Conservation (phyloP, 2,113 vertebrate species). For the Clarias gariepinus region DNA sequence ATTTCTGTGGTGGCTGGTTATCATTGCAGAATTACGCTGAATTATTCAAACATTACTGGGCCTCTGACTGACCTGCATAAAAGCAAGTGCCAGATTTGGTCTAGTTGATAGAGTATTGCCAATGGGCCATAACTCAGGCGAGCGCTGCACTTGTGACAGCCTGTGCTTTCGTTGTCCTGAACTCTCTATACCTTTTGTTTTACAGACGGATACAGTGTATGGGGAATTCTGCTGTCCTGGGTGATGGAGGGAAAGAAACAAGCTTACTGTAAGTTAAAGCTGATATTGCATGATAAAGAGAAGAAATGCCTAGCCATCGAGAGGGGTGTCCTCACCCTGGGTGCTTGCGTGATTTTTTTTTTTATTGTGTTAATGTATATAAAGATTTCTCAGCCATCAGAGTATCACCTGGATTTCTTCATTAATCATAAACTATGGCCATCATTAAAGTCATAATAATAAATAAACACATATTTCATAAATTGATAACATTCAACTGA, state of each 20-base stretch:
- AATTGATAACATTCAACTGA: not conserved
- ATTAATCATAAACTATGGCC: not conserved
- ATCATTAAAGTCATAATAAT: not conserved
- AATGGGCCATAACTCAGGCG: not conserved
- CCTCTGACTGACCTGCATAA: not conserved
- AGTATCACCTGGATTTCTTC: not conserved
- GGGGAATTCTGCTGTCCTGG: not conserved
- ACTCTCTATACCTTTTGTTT: not conserved
- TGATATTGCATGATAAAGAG: not conserved
- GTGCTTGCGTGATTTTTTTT: no score
- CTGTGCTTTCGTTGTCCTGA: not conserved
- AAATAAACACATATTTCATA: not conserved
- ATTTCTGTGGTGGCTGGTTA: not conserved
- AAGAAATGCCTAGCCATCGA: not conserved
- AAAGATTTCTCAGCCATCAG: not conserved
- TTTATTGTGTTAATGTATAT: no score
- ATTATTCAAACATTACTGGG: not conserved
- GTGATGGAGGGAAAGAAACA: not conserved
- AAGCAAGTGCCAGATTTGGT: not conserved
- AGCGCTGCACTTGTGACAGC: not conserved
- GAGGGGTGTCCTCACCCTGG: not conserved
- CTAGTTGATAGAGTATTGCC: not conserved
- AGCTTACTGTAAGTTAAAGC: not conserved
- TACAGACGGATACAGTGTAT: not conserved
- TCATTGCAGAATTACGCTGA: not conserved